These are phyloP conservation scores for Dendroctonus ponderosae DNA, from an alignment of 1,140 invertebrate species.

Conservation along the genomic window DNA sequence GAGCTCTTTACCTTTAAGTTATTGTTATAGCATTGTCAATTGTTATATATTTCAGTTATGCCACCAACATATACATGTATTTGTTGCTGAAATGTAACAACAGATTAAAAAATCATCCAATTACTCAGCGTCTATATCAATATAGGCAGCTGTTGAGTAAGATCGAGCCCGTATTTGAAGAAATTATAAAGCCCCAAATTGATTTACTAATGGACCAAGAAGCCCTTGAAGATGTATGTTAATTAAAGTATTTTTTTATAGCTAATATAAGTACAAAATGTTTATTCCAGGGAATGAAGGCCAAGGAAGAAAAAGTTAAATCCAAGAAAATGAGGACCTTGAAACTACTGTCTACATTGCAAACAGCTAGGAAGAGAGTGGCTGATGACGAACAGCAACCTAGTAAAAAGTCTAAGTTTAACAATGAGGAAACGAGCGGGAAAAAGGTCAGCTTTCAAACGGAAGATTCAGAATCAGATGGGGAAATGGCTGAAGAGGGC, in stretches of 20 bases:
- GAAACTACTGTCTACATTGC: conserved; percentile 40
- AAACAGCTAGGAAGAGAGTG: conserved; percentile 45
- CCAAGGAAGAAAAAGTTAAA: not conserved
- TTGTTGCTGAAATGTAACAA: conserved; percentile 76
- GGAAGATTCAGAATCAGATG: conserved; percentile 39
- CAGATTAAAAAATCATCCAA: conserved; percentile 75
- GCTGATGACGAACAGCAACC: conserved; percentile 38
- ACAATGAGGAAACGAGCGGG: conserved; percentile 42
- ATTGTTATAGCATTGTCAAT: conserved; percentile 14
- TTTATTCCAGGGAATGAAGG: no score
- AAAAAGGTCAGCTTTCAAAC: conserved; percentile 36
- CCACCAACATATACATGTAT: conserved; percentile 83
- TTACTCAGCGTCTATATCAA: conserved; percentile 78
- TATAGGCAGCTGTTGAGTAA: conserved; percentile 74
- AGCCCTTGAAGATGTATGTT: not conserved
- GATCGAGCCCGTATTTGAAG: conserved; percentile 66
- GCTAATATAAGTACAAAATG: no score
- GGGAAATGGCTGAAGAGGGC: conserved; percentile 43
- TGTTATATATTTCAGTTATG: conserved; percentile 62
- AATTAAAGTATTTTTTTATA: no score
- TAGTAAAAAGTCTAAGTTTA: conserved; percentile 46
- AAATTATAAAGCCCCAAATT: conserved; percentile 64
- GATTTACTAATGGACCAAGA: conserved; percentile 48
- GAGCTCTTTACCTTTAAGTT: conserved; percentile 40
- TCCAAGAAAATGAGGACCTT: conserved; percentile 19